Base-by-base conservation (phyloP, 53 echinoderm and acorn worm genomes). In the Luidia sarsii region DNA sequence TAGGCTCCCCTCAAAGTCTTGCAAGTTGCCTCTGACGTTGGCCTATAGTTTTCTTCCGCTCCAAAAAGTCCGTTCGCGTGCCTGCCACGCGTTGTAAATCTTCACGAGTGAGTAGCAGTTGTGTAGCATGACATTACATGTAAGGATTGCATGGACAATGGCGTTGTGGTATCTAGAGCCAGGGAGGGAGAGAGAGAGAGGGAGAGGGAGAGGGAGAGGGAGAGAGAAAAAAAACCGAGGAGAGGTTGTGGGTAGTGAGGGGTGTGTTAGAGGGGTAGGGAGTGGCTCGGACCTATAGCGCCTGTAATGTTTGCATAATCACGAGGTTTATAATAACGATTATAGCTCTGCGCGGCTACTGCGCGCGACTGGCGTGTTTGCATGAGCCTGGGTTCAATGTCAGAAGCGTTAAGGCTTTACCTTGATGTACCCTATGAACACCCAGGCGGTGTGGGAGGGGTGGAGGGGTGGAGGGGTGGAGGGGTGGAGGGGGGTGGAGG, bases 81-180 rank as follows among this genome's bases (percentile, higher is more conserved):
- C 34, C 82, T 25, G 69, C 28, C 82, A 82, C 82, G 68, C 82
- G 82, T 33, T 18, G 5, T 23, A 37, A 43, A 46, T 65, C 36
- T 53, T 45, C 53, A 55, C 56, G 68, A 82, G 69, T 82, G 54
- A 39, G 29, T 28, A 38, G 51, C 33, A 39, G 25, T 39, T 53
- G 29, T n/a, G 10, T 19, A 69, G 82, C 82, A 82, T 82, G 68
- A 82, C 82, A 82, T 69, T 82, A 82, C 82, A 56, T 69, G 82
- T 41, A 39, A 46, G 68, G 68, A 53, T 69, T 30, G 25, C 18
- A 18, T 18, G 67, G 57, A 82, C 82, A 82, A 82, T 82, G 57
- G 67, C 39, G 61, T 77, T 62, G 77, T 60, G 77, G 61, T 77
- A 77, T 77, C 77, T 61, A 45, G 59, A 28, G 19, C 55, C n/a